A percentile compares a stretch with the other conserved stretches of the same genome.
These are phyloP conservation scores for Patella depressa DNA, from an alignment of 2,888 invertebrate species.

Conservation along the genomic window DNA sequence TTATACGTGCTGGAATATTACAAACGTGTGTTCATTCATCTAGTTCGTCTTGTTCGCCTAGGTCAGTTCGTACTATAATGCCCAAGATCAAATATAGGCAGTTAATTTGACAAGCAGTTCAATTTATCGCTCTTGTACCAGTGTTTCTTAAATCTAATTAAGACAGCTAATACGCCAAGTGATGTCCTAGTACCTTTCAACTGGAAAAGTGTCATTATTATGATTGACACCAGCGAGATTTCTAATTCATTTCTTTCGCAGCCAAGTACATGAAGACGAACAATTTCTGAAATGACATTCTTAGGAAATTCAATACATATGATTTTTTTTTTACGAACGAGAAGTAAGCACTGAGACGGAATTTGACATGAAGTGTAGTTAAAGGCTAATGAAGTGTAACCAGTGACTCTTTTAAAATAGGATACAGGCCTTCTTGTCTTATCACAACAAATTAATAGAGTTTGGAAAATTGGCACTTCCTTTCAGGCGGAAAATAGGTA, in stretches of 20 bases:
- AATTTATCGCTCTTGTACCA: slow-evolving; percentile 1
- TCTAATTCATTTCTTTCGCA: slow-evolving; percentile 4
- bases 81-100: not conserved
- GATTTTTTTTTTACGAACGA: not conserved
- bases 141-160: slow-evolving; percentile 4
- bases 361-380: not conserved
- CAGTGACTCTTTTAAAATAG: not conserved
- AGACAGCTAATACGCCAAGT: not conserved
- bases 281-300: too few relatives aligned
- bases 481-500: not conserved
- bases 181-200: not conserved
- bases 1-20: too few relatives aligned
- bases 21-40: too few relatives aligned
- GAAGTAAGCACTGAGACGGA: not conserved
- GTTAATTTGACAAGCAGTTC: slow-evolving; percentile 8
- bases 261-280: too few relatives aligned
- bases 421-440: too few relatives aligned
- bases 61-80: slow-evolving; percentile 3
- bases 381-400: not conserved
- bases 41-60: too few relatives aligned
- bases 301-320: too few relatives aligned
- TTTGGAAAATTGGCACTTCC: not conserved
- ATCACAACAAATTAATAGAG: not conserved
- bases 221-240: not conserved
- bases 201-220: not conserved